Evolutionary conservation across 2,797 vertebrate genomes (phyloP).

Genomic region (Thripadectes ignobilis): DNA sequence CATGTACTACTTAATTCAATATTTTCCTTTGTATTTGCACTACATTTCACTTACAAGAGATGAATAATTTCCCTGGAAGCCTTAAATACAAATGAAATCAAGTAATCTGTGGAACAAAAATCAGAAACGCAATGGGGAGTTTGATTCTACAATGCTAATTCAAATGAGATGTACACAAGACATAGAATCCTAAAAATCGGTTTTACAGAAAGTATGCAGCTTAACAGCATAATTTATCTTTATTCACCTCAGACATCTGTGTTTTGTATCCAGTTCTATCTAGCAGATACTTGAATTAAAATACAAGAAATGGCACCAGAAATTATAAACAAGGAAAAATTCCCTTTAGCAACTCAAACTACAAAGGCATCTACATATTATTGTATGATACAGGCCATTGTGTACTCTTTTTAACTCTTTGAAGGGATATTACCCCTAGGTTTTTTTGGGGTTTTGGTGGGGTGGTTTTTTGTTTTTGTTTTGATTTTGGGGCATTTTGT

Average conservation of each 20-base stretch:
- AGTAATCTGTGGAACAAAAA: neutral
- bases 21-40: neutral
- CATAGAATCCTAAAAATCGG: accelerated
- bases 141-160: neutral
- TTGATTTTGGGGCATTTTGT: no score
- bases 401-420: neutral
- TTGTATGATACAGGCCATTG: neutral
- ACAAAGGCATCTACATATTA: neutral
- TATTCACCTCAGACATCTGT: neutral
- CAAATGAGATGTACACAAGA: neutral
- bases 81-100: neutral
- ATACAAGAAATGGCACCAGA: neutral
- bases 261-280: neutral
- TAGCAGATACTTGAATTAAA: neutral
- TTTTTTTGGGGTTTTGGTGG: no score
- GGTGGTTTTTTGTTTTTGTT: neutral
- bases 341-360: neutral
- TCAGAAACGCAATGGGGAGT: neutral
- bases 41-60: neutral
- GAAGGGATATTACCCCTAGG: neutral
- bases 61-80: neutral
- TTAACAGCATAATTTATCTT: neutral
- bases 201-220: neutral
- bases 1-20: neutral
- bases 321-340: neutral